These are phyloP conservation scores for Acanthurus leucopareius DNA, from an alignment of 2,797 vertebrate species.

Conservation along the genomic window DNA sequence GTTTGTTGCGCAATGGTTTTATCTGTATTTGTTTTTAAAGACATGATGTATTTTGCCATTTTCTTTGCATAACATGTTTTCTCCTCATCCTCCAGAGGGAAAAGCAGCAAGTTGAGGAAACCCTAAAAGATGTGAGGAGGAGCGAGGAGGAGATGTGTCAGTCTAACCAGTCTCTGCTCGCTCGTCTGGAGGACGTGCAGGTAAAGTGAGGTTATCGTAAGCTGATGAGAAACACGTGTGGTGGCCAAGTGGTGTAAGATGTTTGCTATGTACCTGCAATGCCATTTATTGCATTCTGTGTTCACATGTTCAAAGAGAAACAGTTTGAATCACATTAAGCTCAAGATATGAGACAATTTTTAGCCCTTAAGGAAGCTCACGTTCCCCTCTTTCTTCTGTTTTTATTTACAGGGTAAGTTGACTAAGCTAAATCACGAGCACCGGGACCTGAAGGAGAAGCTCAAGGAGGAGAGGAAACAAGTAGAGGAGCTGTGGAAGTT, in stretches of 20 bases:
- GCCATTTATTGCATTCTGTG: neutral
- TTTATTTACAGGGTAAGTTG: constrained; percentile 84
- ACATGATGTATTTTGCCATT: neutral
- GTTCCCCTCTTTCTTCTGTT: neutral
- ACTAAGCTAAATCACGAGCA: constrained; percentile 87
- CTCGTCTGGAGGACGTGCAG: constrained; percentile 89
- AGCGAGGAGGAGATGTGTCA: constrained; percentile 87
- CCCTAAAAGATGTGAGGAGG: constrained; percentile 83
- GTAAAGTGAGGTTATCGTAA: constrained; percentile 71
- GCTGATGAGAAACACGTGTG: neutral
- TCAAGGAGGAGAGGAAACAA: constrained; percentile 89
- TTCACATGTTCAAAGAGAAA: neutral
- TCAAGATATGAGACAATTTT: neutral
- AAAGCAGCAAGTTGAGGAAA: constrained; percentile 86
- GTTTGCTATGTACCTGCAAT: neutral
- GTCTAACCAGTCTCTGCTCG: constrained; percentile 87
- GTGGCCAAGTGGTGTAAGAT: neutral
- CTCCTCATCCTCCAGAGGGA: constrained; percentile 84
- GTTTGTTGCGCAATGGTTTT: neutral
- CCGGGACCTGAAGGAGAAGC: constrained; percentile 88
- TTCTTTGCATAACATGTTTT: neutral
- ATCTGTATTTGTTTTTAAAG: neutral
- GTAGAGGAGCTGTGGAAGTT: constrained; percentile 89
- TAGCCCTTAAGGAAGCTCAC: neutral
- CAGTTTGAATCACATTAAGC: neutral